Conservation (phyloP, 2,113 vertebrate species). For the Vidua chalybeata region DNA sequence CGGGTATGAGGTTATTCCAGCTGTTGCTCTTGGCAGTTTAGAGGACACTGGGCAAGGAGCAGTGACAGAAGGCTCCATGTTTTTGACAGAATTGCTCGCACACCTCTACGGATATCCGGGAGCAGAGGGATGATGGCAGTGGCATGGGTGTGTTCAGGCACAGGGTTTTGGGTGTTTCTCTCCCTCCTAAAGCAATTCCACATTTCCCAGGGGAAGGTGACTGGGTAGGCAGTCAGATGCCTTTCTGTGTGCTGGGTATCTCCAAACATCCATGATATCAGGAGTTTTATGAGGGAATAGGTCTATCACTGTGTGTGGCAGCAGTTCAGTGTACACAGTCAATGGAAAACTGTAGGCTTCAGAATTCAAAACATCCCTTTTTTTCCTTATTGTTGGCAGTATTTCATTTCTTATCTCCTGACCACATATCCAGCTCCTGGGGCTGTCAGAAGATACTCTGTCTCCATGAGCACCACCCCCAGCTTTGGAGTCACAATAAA, state of each 20-base stretch:
- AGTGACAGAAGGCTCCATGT: not conserved
- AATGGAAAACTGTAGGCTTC: not conserved
- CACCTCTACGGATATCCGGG: fast-evolving
- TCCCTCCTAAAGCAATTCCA: not conserved
- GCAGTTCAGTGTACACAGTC: not conserved
- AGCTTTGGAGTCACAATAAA: not conserved
- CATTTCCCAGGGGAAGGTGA: not conserved
- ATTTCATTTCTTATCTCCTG: conserved; percentile 7
- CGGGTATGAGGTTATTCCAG: not conserved
- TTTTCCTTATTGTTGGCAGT: conserved; percentile 2
- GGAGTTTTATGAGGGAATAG: not conserved
- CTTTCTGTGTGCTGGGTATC: not conserved
- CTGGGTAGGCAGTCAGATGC: not conserved
- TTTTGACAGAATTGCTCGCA: not conserved
- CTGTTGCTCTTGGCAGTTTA: not conserved
- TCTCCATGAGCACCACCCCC: fast-evolving
- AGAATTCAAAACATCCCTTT: conserved; percentile 11
- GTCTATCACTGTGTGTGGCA: not conserved
- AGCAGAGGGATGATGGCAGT: not conserved
- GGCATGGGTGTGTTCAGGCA: not conserved
- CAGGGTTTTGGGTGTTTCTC: not conserved
- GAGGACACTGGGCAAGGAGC: not conserved
- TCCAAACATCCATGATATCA: not conserved
- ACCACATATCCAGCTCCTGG: not conserved
- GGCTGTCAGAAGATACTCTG: not conserved